Evolutionary conservation across 2,888 invertebrate species (phyloP).

Genomic region (Seira musarum): DNA sequence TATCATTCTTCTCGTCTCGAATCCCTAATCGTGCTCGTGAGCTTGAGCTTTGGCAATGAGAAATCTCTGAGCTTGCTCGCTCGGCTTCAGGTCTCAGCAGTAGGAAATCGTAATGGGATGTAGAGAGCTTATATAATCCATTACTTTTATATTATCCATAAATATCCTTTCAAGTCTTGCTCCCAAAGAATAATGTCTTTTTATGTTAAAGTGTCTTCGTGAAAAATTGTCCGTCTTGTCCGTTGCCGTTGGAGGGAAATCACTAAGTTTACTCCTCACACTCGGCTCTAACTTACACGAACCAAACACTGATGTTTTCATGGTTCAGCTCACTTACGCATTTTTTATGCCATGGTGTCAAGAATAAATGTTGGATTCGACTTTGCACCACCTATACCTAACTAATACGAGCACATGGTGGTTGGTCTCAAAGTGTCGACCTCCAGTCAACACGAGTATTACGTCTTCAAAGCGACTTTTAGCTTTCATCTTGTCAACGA

Average conservation of each 20-base stretch:
- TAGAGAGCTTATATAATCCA: conserved; percentile 5
- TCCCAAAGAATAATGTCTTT: conserved; percentile 3
- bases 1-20: neutral
- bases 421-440: conserved; percentile 41
- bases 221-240: conserved; percentile 58
- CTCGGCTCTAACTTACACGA: neutral
- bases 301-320: neutral
- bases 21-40: conserved; percentile 7
- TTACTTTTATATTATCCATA: conserved; percentile 39
- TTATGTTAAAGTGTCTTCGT: conserved; percentile 49
- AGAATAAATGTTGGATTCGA: neutral
- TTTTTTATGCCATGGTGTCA: neutral
- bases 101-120: neutral
- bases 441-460: conserved; percentile 54
- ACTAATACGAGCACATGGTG: conserved; percentile 11
- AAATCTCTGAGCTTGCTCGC: no score
- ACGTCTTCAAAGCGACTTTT: conserved; percentile 16
- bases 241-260: conserved; percentile 6
- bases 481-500: no score
- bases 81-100: neutral
- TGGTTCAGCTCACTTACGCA: neutral
- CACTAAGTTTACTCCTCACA: neutral
- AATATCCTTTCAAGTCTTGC: conserved; percentile 20
- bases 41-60: neutral
- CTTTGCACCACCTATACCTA: no score